Conservation (phyloP, 2,797 vertebrate genomes). For the Manis pentadactyla region DNA sequence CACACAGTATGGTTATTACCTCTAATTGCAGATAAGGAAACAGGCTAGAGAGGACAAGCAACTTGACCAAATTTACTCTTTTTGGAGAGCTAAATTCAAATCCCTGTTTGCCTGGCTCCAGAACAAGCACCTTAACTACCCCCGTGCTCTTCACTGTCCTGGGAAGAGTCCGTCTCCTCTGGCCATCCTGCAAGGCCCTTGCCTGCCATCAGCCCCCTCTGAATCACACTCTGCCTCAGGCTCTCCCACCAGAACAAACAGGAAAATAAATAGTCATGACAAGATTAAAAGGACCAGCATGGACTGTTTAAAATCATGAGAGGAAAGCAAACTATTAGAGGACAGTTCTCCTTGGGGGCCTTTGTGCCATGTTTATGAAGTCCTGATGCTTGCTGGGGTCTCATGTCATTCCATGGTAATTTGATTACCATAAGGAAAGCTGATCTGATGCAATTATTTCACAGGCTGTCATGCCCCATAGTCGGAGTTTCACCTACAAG, state of each 20-base stretch:
- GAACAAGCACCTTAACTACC: background rate
- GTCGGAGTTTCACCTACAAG: background rate
- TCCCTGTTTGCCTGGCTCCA: background rate
- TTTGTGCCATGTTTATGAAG: background rate
- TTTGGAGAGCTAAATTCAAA: background rate
- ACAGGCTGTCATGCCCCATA: background rate
- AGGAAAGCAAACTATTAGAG: background rate
- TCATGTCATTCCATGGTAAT: background rate
- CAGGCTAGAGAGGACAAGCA: background rate
- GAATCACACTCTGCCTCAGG: background rate
- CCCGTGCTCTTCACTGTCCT: background rate
- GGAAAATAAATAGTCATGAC: conserved; percentile 44
- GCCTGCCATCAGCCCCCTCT: background rate
- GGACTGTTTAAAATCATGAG: conserved; percentile 20
- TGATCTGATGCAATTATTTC: background rate
- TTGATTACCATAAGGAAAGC: background rate
- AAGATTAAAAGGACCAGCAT: conserved; percentile 3
- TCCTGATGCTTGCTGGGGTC: background rate
- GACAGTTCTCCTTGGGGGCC: background rate
- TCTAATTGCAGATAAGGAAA: background rate
- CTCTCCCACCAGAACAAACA: conserved; percentile 29
- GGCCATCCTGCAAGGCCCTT: background rate
- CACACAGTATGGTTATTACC: background rate
- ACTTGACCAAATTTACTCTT: background rate
- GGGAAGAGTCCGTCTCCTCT: background rate